Base-by-base conservation (phyloP, 2,797 vertebrate species). In the Pseudomugil tenellus region DNA sequence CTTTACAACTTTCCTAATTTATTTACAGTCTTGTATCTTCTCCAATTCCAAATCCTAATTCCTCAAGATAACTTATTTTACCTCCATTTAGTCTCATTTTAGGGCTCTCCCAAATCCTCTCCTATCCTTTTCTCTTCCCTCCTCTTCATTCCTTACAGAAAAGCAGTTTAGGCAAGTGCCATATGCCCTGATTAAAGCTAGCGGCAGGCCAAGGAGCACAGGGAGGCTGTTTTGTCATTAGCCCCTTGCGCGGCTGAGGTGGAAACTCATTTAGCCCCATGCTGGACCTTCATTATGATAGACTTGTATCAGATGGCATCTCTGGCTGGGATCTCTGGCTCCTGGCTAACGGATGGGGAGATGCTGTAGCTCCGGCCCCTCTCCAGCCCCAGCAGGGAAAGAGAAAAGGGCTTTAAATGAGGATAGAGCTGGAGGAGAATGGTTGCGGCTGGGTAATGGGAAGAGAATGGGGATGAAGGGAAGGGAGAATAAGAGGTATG, bases 221-320 rank as follows among this genome's bases (percentile, higher is more conserved):
- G 96, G 96, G 95, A 95, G 90, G 95, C 92, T 92, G 94, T 94
- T 95, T 93, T 92, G 92, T 96, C 98, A 98, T 98, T 97, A 98
- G 96, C 96, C 96, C 94, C 95, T 97, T 91, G 93, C 94, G 93
- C 95, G 94, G 96, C 95, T 94, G 95, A 93, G 95, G 95, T 94
- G 93, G 94, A 97, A 97, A 96, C 94, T 96, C 96, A 96, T 98
- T 99, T 97, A 97, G 96, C 96, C 96, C 96, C 98, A 98, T 97
- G 96, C 96, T 98, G 97, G 96, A 98, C 97, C 96, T 97, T 95
- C 96, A 97, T 98, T 98, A 98, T 96, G 95, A 96, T 95, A 95
- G 95, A 96, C 96, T 96, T 94, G 95, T 94, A 97, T 97, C 97
- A 98, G 96, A 98, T 96, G 96, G 95, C 95, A 94, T 83, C 91